phyloP scores from a whole-genome alignment of 2,888 invertebrate genomes.

The Drosophila gaucha region DNA sequence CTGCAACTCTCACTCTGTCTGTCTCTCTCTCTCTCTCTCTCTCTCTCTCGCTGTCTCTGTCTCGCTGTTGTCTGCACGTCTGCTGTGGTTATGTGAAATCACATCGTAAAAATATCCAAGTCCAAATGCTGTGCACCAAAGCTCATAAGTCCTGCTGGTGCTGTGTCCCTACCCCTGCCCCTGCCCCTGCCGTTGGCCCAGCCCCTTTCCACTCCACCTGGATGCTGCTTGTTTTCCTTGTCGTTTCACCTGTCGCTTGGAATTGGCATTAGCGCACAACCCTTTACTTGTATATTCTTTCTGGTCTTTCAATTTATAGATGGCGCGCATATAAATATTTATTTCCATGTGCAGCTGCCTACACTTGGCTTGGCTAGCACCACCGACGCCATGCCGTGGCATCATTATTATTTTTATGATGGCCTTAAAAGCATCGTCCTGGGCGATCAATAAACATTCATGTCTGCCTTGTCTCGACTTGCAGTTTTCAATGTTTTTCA shows the following conservation, averaged over 20 bases:
- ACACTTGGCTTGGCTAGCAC: constrained; percentile 18
- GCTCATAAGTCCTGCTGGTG: constrained; percentile 78
- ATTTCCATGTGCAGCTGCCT: constrained; percentile 73
- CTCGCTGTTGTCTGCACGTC: constrained; percentile 65
- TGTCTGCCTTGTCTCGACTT: constrained; percentile 56
- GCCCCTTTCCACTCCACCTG: neutral
- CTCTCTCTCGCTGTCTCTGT: neutral
- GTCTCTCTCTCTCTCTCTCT: constrained; percentile 11
- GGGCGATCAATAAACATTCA: constrained; percentile 76
- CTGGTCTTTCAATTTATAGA: constrained; percentile 78
- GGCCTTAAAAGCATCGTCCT: constrained; percentile 74
- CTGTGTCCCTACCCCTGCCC: neutral
- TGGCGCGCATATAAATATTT: constrained; percentile 80
- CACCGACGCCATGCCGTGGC: constrained; percentile 67
- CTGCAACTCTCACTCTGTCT: constrained; percentile 51
- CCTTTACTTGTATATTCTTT: constrained; percentile 25
- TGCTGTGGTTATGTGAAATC: constrained; percentile 82
- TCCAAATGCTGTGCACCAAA: constrained; percentile 78
- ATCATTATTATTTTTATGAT: constrained; percentile 78
- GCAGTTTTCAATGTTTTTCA: constrained; percentile 62
- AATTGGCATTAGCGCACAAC: constrained; percentile 59
- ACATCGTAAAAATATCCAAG: constrained; percentile 83
- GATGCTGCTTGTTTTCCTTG: constrained; percentile 25
- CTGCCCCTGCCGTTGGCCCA: neutral
- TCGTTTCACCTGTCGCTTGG: constrained; percentile 61